Percentiles rank a stretch among this genome's conserved stretches.
phyloP scores from a whole-genome alignment of 2,797 vertebrate species.

The Hippocampus kuda region DNA sequence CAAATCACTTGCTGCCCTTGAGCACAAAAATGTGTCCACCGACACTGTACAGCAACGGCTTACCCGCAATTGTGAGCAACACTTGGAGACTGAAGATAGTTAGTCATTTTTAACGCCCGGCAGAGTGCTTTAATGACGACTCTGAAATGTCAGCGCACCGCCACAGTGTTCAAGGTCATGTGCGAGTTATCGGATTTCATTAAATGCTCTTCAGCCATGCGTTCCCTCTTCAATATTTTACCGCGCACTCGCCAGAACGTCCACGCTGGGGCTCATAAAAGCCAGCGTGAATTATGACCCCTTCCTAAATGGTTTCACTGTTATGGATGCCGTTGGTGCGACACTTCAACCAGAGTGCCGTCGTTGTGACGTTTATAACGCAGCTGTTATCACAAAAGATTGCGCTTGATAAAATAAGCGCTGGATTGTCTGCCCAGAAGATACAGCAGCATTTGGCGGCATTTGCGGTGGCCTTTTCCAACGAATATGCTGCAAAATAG shows the following conservation, averaged over 20 bases:
- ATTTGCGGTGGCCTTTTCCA: background rate
- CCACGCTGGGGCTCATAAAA: slow-evolving; percentile 1
- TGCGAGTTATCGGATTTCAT: slow-evolving; percentile 1
- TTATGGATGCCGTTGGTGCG: background rate
- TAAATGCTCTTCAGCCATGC: slow-evolving; percentile 6
- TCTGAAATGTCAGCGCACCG: background rate
- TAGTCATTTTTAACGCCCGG: background rate
- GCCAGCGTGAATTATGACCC: background rate
- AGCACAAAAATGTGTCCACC: too few species aligned
- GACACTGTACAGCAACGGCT: background rate
- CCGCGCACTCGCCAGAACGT: background rate
- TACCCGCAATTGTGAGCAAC: too few species aligned
- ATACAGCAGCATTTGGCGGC: background rate
- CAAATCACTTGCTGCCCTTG: too few species aligned
- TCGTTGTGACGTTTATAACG: background rate
- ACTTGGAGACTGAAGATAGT: background rate
- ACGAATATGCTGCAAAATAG: too few species aligned
- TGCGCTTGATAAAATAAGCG: background rate
- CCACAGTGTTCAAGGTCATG: background rate
- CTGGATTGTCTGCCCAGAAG: background rate
- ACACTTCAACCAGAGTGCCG: slow-evolving; percentile 1
- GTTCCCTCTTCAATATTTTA: background rate
- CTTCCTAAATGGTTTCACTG: background rate
- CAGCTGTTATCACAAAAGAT: background rate
- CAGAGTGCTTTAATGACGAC: background rate